A percentile compares a stretch with the other conserved stretches of the same genome.
Conservation (phyloP, 2,888 invertebrate genomes). For the Muschampia plurimacula region DNA sequence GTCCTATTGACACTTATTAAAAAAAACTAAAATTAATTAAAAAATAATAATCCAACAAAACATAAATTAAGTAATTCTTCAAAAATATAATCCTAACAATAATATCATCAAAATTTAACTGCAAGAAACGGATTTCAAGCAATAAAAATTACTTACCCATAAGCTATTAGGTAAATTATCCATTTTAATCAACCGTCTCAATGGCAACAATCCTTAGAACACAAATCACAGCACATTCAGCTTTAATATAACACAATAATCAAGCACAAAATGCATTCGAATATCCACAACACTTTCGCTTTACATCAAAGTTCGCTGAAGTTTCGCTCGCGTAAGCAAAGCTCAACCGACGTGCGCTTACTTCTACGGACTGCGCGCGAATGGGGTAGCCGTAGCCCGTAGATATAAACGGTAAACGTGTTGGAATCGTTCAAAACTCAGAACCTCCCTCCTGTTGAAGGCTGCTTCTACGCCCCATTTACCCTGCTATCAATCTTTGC, state of each 20-base stretch:
- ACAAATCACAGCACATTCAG: constrained; percentile 24
- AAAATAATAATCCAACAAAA: background rate
- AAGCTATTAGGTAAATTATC: constrained; percentile 27
- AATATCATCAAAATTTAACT: no score
- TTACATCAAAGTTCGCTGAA: constrained; percentile 28
- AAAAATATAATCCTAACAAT: no score
- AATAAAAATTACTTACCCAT: constrained; percentile 26
- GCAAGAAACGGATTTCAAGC: background rate
- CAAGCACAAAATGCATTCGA: constrained; percentile 25
- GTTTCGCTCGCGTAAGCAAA: constrained; percentile 24
- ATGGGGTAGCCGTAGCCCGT: constrained; percentile 14
- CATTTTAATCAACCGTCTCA: constrained; percentile 30
- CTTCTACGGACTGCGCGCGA: constrained; percentile 16
- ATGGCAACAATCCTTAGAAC: constrained; percentile 24
- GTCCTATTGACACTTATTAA: no score
- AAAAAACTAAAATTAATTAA: no score
- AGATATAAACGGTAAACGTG: background rate
- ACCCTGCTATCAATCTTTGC: constrained; percentile 37
- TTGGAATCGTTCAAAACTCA: background rate
- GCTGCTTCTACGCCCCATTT: constrained; percentile 51
- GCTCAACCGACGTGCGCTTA: constrained; percentile 17
- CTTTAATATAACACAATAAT: constrained; percentile 12
- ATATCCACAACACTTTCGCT: constrained; percentile 20
- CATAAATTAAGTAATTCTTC: no score
- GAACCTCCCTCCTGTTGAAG: constrained; percentile 63